Base-by-base conservation (phyloP, 2,797 vertebrate species). In the Arnoldichthys spilopterus region DNA sequence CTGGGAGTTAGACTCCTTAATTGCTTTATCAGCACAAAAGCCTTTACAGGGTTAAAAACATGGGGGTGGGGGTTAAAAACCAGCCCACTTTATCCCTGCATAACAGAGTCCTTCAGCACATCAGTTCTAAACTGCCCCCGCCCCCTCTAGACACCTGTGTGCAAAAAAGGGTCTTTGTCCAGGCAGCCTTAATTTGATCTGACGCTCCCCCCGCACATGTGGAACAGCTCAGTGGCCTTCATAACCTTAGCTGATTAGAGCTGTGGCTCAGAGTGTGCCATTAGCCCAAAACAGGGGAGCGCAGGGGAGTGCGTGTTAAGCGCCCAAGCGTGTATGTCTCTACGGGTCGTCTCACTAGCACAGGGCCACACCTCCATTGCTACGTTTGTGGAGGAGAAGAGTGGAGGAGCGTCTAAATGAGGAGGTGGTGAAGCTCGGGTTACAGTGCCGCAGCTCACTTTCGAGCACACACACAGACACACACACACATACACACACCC, bases 121-220 rank as follows among this genome's bases (percentile, higher is more conserved):
- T 78, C 71, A 28, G 70, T 64, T 78, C 45, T 69, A 53, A 78
- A 82, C 75, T 62, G 62, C 80, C 51, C 63, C 67, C 51, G 13
- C 72, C 62, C 70, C 26, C 76, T 63, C 71, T 63, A 32, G 74
- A 82, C 84, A 86, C 85, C 84, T 85, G 84, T 83, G 82, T 82
- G 80, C 74, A 85, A 80, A 93, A 92, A 93, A 91, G 90, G 82
- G 84, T 87, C 90, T 93, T 93, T 93, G 92, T 93, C 90, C 91
- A 80, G 68, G 40, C 79, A 0, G 81, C 85, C 85, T 90, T 94
- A 91, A 92, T 92, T 90, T 90, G 89, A 94, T 90, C 88, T 90
- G 93, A 93, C 88, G 80, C 88, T 84, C 75, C 88, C 84, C 84
- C 88, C 86, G 83, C 92, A 93, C 93, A 94, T 93, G 92, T 94